phyloP scores from a whole-genome alignment of 2,113 vertebrate species.

The Aptenodytes forsteri region DNA sequence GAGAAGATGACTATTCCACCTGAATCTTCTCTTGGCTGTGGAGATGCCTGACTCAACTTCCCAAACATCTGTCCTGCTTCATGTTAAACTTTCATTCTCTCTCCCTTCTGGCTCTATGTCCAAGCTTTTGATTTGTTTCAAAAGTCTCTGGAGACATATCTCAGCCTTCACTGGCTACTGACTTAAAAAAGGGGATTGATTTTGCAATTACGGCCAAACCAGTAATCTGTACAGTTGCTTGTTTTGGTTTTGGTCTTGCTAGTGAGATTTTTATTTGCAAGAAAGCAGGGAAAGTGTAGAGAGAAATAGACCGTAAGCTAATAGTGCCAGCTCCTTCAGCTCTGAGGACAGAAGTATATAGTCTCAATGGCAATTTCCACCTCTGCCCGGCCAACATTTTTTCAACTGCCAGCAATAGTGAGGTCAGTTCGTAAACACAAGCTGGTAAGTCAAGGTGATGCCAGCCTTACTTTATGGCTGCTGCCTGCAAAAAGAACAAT shows the following conservation, averaged over 20 bases:
- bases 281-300: not conserved
- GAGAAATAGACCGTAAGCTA: not conserved
- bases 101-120: not conserved
- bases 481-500: not conserved
- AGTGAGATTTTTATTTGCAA: not conserved
- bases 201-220: not conserved
- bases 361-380: not conserved
- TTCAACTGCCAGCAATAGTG: not conserved
- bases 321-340: not conserved
- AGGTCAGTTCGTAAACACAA: not conserved
- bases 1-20: not conserved
- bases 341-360: not conserved
- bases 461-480: not conserved
- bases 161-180: not conserved
- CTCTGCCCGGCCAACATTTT: not conserved
- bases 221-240: not conserved
- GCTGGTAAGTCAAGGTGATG: not conserved
- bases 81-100: not conserved
- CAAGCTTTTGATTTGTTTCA: not conserved
- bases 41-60: not conserved
- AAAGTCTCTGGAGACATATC: not conserved
- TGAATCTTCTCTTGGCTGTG: not conserved
- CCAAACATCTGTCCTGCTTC: not conserved
- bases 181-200: not conserved
- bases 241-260: not conserved